A percentile compares a stretch with the other conserved stretches of the same genome.
Conservation (phyloP, 2,113 vertebrate species). For the Microcebus murinus region DNA sequence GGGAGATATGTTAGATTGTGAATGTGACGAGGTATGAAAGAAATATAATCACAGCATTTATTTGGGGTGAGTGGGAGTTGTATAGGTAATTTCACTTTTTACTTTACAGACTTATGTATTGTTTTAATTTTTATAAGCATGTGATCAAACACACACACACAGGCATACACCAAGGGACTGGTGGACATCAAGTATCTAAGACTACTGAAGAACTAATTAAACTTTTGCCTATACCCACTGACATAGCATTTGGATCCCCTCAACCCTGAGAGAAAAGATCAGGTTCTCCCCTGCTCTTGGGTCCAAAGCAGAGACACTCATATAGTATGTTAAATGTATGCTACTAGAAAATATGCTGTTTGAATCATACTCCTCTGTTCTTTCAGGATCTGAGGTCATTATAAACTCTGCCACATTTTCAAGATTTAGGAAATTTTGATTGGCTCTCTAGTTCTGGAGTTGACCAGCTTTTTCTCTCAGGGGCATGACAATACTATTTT, state of each 20-base stretch:
- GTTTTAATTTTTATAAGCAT: neutral
- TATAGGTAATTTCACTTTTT: slow-evolving; percentile 7
- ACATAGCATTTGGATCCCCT: neutral
- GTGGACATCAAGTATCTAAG: neutral
- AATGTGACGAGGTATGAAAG: neutral
- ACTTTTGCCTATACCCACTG: neutral
- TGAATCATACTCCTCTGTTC: neutral
- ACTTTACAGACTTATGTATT: neutral
- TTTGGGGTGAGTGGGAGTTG: neutral
- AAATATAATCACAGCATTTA: neutral
- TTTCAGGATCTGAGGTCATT: neutral
- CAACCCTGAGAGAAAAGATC: neutral
- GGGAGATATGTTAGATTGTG: neutral
- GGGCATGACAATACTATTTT: slow-evolving; percentile 11
- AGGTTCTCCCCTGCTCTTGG: neutral
- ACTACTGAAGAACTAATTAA: neutral
- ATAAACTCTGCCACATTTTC: neutral
- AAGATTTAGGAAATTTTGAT: neutral
- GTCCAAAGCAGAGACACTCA: neutral
- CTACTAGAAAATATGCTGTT: neutral
- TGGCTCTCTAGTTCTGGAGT: neutral
- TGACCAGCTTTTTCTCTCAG: neutral
- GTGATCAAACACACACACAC: neutral
- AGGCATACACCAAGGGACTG: neutral
- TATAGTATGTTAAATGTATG: neutral